Evolutionary conservation across 1,140 invertebrate species (phyloP).

Genomic region (Musca vetustissima): DNA sequence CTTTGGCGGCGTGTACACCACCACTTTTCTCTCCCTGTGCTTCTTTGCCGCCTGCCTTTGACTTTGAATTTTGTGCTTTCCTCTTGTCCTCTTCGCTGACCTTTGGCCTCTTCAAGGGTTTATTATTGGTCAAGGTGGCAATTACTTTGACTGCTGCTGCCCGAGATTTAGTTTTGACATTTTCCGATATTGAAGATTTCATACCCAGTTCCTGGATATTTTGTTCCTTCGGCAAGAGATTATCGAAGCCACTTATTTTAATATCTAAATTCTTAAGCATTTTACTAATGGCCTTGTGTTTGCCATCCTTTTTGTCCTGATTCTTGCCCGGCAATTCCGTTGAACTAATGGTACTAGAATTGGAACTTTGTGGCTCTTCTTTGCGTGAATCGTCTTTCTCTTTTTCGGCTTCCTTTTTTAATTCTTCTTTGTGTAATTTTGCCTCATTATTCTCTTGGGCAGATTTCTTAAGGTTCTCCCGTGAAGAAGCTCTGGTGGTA

Average conservation of each 20-base stretch:
- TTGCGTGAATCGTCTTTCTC: neutral
- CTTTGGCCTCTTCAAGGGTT: constrained; percentile 14
- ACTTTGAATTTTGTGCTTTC: constrained; percentile 1
- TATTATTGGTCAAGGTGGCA: constrained; percentile 40
- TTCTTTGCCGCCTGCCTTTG: constrained; percentile 2
- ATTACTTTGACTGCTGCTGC: constrained; percentile 52
- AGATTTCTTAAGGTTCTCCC: constrained; percentile 25
- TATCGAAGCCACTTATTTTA: constrained; percentile 53
- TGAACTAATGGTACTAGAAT: neutral
- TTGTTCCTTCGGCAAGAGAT: constrained; percentile 47
- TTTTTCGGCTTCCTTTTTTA: neutral
- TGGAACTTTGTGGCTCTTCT: constrained; percentile 2
- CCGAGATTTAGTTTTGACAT: constrained; percentile 53
- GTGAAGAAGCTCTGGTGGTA: neutral
- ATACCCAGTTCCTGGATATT: constrained; percentile 40
- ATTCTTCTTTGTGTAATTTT: neutral
- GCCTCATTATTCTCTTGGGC: neutral
- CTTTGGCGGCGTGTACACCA: neutral
- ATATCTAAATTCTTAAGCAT: constrained; percentile 55
- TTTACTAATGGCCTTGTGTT: constrained; percentile 51
- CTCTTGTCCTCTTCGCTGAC: constrained; percentile 4
- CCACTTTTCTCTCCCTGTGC: constrained; percentile 3
- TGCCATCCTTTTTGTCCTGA: constrained; percentile 40
- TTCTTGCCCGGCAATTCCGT: constrained; percentile 1
- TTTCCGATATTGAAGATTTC: constrained; percentile 55